Evolutionary conservation across 2,888 invertebrate species (phyloP).

Genomic region (Thymelicus lineola): DNA sequence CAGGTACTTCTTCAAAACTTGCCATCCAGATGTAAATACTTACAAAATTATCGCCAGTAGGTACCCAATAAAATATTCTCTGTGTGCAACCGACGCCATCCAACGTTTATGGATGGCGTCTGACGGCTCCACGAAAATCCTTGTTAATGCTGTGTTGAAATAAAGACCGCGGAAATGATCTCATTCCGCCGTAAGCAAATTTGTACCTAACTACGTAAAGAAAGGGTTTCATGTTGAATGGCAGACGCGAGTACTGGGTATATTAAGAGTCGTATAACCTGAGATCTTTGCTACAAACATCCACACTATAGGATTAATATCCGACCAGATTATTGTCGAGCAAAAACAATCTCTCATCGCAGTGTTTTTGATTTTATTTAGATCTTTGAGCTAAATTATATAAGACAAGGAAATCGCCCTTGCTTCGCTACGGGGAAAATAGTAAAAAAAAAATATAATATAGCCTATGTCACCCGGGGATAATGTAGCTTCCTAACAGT

Average conservation of each 20-base stretch:
- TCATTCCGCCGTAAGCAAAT: neutral
- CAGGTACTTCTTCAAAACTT: too few species aligned
- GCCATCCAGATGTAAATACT: too few species aligned
- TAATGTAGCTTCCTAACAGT: too few species aligned
- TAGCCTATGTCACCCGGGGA: too few species aligned
- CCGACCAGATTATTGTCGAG: neutral
- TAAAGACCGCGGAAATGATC: neutral
- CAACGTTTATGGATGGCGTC: neutral
- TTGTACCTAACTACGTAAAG: neutral
- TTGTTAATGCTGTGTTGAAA: neutral
- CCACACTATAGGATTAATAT: neutral
- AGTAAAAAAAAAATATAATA: too few species aligned
- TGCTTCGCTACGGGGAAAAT: too few species aligned
- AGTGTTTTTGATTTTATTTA: too few species aligned
- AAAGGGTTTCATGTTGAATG: neutral
- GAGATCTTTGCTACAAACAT: neutral
- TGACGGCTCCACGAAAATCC: neutral
- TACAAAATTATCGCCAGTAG: too few species aligned
- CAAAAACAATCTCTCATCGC: neutral
- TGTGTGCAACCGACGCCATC: neutral
- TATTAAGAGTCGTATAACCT: neutral
- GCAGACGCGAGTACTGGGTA: neutral
- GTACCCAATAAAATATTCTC: too few species aligned
- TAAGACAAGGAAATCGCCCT: too few species aligned
- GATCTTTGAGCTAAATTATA: too few species aligned